Evolutionary conservation across 2,113 vertebrate species (phyloP).

Genomic region (Alethe diademata): DNA sequence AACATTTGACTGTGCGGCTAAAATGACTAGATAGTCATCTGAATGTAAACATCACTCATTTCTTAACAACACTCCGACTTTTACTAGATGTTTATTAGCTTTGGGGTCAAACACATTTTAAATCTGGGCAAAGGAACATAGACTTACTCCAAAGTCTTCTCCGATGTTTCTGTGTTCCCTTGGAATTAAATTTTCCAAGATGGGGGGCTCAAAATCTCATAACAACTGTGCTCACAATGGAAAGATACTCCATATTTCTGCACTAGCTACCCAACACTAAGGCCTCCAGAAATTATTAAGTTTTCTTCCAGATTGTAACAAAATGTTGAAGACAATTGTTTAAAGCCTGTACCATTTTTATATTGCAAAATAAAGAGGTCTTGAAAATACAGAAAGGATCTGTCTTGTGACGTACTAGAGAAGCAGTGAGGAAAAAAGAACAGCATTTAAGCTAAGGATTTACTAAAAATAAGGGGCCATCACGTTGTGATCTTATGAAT

Average conservation of each 20-base stretch:
- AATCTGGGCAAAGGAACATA: background rate
- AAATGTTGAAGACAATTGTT: background rate
- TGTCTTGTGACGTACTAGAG: background rate
- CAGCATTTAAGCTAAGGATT: background rate
- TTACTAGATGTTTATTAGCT: background rate
- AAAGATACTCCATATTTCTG: background rate
- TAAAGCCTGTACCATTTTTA: background rate
- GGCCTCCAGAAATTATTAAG: background rate
- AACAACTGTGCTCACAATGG: background rate
- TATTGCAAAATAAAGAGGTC: background rate
- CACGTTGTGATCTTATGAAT: background rate
- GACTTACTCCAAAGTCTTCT: background rate
- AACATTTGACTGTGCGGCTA: background rate
- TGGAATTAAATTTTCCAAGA: background rate
- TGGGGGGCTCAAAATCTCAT: background rate
- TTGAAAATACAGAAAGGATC: background rate
- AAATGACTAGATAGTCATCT: background rate
- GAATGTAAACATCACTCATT: background rate
- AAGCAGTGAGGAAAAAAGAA: background rate
- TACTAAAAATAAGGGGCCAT: background rate
- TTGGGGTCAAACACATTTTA: background rate
- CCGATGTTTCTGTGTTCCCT: background rate
- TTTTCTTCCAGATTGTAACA: background rate
- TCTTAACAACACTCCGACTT: background rate
- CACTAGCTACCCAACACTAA: background rate